These are phyloP conservation scores for Trachythela sp. DNA, from an alignment of 64 coral and sea anemone genomes.

Conservation along the genomic window DNA sequence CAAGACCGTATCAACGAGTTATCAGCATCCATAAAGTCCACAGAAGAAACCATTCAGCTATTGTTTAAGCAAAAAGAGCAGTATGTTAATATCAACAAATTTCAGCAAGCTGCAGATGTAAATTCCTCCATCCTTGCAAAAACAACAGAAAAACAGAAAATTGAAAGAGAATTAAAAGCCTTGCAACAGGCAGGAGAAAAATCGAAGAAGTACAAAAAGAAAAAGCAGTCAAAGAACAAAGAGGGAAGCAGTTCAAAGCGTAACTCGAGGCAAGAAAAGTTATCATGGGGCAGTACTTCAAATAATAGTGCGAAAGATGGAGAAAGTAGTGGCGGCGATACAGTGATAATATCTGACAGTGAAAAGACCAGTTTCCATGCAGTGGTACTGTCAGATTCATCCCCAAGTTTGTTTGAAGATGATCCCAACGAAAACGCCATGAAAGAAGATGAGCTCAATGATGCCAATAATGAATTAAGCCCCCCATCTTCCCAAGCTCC, in stretches of 20 bases:
- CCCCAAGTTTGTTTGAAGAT: background rate
- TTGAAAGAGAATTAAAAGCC: slow-evolving; percentile 31
- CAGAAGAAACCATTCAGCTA: slow-evolving; percentile 40
- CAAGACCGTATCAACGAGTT: background rate
- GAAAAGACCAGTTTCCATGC: background rate
- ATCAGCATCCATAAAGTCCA: background rate
- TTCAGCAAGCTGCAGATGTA: slow-evolving; percentile 47
- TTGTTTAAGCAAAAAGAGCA: slow-evolving; percentile 43
- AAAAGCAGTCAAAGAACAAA: background rate
- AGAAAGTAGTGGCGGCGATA: background rate
- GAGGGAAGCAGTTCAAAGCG: background rate
- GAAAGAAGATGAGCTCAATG: background rate
- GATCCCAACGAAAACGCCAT: background rate
- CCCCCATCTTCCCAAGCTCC: too few relatives aligned
- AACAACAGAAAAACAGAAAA: slow-evolving; percentile 3
- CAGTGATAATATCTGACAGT: background rate
- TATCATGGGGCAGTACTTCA: background rate
- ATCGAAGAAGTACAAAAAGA: background rate
- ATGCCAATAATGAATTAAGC: background rate
- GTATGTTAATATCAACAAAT: slow-evolving; percentile 46
- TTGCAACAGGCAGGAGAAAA: background rate
- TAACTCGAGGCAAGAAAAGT: background rate
- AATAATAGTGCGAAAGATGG: background rate
- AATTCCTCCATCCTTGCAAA: slow-evolving; percentile 48
- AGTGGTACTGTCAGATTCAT: background rate